Base-by-base conservation (phyloP, 2,113 vertebrate species). In the Brachypteracias leptosomus region DNA sequence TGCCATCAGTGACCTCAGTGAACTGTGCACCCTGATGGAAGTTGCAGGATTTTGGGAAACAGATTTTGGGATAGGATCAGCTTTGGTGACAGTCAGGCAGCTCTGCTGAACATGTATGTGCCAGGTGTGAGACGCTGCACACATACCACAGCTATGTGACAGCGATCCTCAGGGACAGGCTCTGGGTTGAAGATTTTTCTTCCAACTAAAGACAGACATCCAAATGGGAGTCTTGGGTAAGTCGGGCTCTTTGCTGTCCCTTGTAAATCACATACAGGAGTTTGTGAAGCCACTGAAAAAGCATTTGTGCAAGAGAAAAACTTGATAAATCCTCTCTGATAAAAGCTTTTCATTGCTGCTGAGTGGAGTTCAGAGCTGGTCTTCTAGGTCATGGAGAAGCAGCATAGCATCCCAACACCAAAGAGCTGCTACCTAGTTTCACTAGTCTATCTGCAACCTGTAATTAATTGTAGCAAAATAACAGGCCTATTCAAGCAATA, bases 111-210 rank as follows among this genome's bases (percentile, higher is more conserved):
- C 1, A 1, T 18, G 8, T 2, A 7, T n/a, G 1, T 47, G 24
- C 24, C 57, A 3, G 0, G 19, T 1, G 0, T 42, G 29, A 61
- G 58, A 47, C 7, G 1, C 24, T 4, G 44, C 4, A 1, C 11
- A 33, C 0, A 2, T 38, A 35, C 13, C 7, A 6, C 20, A 77
- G 76, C 29, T 71, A 25, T 46, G 12, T 4, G 7, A 28, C 26
- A 33, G 31, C 3, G 35, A 18, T 31, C 52, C 44, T 28, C 15
- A 18, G 17, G 24, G 21, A 68, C 31, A 57, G 21, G 11, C 20
- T 77, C 36, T 1, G 1, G 3, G 29, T 19, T 68, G 89, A 86
- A 81, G 36, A 14, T 46, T 62, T 90, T 65, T 28, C 19, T 16
- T 29, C 33, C 12, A 66, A 29, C 26, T 79, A 54, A 70, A 63